Percentiles rank a stretch among this genome's conserved stretches.
phyloP scores from a whole-genome alignment of 2,113 vertebrate species.

The Onychostruthus taczanowskii region DNA sequence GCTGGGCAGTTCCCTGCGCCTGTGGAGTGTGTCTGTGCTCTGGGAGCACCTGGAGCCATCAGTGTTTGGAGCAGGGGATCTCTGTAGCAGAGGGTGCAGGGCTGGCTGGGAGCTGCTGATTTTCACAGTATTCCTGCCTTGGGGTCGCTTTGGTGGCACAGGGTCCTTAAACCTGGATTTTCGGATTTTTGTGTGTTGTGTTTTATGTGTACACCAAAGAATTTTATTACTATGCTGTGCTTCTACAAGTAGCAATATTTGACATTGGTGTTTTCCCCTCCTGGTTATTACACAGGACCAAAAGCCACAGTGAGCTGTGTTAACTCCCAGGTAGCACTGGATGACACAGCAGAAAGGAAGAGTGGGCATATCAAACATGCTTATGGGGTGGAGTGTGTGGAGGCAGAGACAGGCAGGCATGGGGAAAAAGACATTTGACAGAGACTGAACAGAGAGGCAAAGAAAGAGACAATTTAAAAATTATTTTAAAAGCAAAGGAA shows the following conservation, averaged over 20 bases:
- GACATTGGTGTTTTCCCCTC: background rate
- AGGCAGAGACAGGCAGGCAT: background rate
- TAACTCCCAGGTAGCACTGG: background rate
- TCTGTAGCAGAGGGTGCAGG: background rate
- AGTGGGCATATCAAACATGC: background rate
- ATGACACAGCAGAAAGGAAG: background rate
- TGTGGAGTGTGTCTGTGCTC: background rate
- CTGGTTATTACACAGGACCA: background rate
- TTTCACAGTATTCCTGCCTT: background rate
- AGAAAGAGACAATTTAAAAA: background rate
- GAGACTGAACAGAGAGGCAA: background rate
- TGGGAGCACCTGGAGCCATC: background rate
- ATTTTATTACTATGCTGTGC: background rate
- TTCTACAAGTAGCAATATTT: background rate
- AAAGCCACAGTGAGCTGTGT: background rate
- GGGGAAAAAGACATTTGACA: background rate
- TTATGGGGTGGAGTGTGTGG: background rate
- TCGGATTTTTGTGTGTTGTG: background rate
- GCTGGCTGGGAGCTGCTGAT: background rate
- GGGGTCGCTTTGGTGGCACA: background rate
- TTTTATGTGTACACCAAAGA: background rate
- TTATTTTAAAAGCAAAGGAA: background rate
- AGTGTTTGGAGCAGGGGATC: background rate
- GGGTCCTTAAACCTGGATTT: background rate
- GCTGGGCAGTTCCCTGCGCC: background rate